Base-by-base conservation (phyloP, 2,888 invertebrate genomes). In the Melanotus villosus region DNA sequence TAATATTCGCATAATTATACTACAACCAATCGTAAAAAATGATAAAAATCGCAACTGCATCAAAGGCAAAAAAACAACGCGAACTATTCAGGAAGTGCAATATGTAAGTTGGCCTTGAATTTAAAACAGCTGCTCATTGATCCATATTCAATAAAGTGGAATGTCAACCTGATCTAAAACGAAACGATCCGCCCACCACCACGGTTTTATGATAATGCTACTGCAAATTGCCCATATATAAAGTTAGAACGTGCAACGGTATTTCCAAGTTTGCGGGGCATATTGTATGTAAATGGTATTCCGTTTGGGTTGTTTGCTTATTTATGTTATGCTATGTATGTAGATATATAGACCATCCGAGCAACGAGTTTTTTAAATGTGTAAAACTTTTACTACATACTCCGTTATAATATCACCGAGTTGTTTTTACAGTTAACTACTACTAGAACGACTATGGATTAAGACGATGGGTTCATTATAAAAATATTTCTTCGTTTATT, bases 21-120 rank as follows among this genome's bases (percentile, higher is more conserved):
- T n/a, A n/a, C n/a, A n/a, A n/a, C n/a, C n/a, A n/a, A n/a, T n/a
- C n/a, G n/a, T n/a, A n/a, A n/a, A n/a, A n/a, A n/a, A n/a, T n/a
- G n/a, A n/a, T n/a, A n/a, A n/a, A n/a, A n/a, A n/a, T n/a, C n/a
- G n/a, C n/a, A n/a, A n/a, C n/a, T n/a, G n/a, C n/a, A n/a, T n/a
- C n/a, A n/a, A n/a, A n/a, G n/a, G n/a, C n/a, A n/a, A n/a, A n/a
- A n/a, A n/a, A n/a, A n/a, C 9, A 32, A 5, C 12, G 30, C 59
- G 12, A 43, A 45, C 18, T 47, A 60, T 60, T 60, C 47, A 60
- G 59, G 59, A 60, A 60, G 45, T 60, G 34, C 41, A 41, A n/a
- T n/a, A n/a, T n/a, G n/a, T n/a, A n/a, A n/a, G 26, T 3, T 14
- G 38, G 47, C 59, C 59, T 60, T 60, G 59, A 60, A 45, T 43